Evolutionary conservation across 2,888 invertebrate species (phyloP).

Genomic region (Ophioninae sp.): DNA sequence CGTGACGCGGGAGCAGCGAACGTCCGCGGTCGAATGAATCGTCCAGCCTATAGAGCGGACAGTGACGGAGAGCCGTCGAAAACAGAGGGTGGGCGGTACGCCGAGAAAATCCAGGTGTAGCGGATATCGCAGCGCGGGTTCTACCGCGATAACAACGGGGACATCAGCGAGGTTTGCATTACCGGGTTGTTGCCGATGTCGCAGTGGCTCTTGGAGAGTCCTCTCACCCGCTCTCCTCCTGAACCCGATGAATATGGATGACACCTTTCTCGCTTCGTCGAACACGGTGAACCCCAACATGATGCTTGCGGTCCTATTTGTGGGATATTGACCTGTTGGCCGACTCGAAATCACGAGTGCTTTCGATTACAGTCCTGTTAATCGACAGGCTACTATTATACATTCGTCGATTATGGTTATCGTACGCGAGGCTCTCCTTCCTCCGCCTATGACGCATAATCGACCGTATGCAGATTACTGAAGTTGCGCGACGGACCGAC

Average conservation of each 20-base stretch:
- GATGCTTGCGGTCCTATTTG: slow-evolving; percentile 69
- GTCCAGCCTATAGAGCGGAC: slow-evolving; percentile 61
- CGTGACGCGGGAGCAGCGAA: slow-evolving; percentile 16
- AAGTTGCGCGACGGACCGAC: neutral
- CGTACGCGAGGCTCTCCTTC: neutral
- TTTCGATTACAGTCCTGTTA: slow-evolving; percentile 78
- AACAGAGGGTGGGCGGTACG: slow-evolving; percentile 14
- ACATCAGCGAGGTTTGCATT: slow-evolving; percentile 62
- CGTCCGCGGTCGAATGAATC: slow-evolving; percentile 57
- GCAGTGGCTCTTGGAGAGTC: slow-evolving; percentile 31
- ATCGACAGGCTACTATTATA: slow-evolving; percentile 65
- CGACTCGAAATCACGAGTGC: slow-evolving; percentile 73
- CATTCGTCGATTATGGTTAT: slow-evolving; percentile 59
- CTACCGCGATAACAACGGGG: slow-evolving; percentile 64
- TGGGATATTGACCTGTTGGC: slow-evolving; percentile 76
- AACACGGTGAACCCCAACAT: slow-evolving; percentile 48
- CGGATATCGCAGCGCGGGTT: slow-evolving; percentile 62
- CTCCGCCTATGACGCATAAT: neutral
- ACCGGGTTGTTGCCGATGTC: slow-evolving; percentile 48
- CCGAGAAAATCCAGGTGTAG: slow-evolving; percentile 61
- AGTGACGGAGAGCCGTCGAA: slow-evolving; percentile 26
- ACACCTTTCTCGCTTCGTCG: slow-evolving; percentile 67
- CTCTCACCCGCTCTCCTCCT: slow-evolving; percentile 40
- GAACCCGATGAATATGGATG: slow-evolving; percentile 74
- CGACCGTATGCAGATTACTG: neutral